Percentiles rank a stretch among this genome's conserved stretches.
Evolutionary conservation across 2,888 invertebrate genomes (phyloP).

Genomic region (Parnassius apollo): DNA sequence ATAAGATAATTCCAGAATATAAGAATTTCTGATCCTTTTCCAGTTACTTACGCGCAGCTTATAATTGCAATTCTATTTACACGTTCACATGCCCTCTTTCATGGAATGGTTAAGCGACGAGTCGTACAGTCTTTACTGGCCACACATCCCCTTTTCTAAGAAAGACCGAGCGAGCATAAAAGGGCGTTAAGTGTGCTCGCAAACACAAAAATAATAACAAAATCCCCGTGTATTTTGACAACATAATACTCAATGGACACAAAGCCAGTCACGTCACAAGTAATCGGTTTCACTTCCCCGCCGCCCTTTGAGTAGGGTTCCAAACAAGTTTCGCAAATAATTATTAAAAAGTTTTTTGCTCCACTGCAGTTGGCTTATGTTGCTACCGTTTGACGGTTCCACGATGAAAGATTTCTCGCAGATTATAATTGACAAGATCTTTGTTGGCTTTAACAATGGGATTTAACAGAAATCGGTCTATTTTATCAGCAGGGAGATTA

Average conservation of each 20-base stretch:
- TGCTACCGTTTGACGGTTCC: slow-evolving; percentile 74
- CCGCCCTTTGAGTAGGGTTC: slow-evolving; percentile 74
- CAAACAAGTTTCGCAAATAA: slow-evolving; percentile 77
- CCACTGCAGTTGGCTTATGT: slow-evolving; percentile 56
- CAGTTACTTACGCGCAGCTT: slow-evolving; percentile 29
- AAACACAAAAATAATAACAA: slow-evolving; percentile 81
- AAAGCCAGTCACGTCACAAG: slow-evolving; percentile 75
- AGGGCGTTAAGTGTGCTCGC: slow-evolving; percentile 78
- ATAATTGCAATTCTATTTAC: slow-evolving; percentile 72
- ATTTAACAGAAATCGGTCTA: slow-evolving; percentile 63
- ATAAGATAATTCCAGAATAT: slow-evolving; percentile 14
- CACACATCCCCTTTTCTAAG: slow-evolving; percentile 69
- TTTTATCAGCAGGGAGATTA: slow-evolving; percentile 68
- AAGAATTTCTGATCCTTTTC: slow-evolving; percentile 6
- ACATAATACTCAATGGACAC: slow-evolving; percentile 78
- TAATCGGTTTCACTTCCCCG: slow-evolving; percentile 77
- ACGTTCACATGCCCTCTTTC: slow-evolving; percentile 67
- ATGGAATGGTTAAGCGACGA: slow-evolving; percentile 65
- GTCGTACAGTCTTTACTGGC: slow-evolving; percentile 52
- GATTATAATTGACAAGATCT: slow-evolving; percentile 81
- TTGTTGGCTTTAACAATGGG: slow-evolving; percentile 73
- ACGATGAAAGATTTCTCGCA: slow-evolving; percentile 66
- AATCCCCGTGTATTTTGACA: slow-evolving; percentile 81
- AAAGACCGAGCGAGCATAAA: slow-evolving; percentile 67
- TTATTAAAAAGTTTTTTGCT: slow-evolving; percentile 59